Conservation (phyloP, 92 coral and sea anemone species). For the Phymanthus crucifer region DNA sequence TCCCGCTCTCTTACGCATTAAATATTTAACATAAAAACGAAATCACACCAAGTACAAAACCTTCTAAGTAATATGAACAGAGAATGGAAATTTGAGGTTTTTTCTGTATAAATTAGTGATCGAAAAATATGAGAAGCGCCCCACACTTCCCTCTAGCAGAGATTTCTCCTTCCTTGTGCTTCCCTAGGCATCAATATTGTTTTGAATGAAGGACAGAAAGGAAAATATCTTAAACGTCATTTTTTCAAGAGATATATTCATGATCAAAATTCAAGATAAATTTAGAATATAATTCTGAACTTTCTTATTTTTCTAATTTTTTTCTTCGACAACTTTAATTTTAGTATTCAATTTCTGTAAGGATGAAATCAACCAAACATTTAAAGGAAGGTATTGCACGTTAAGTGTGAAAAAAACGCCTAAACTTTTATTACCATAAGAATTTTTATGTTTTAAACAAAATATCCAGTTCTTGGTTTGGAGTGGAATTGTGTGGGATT, state of each 20-base stretch:
- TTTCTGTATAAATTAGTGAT: neutral
- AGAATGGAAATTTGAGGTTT: constrained; percentile 14
- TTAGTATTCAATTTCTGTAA: neutral
- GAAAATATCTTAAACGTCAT: neutral
- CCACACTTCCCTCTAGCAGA: neutral
- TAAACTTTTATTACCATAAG: neutral
- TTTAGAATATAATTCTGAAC: neutral
- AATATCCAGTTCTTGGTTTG: neutral
- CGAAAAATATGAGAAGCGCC: neutral
- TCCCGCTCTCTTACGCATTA: constrained; percentile 14
- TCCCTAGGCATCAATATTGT: neutral
- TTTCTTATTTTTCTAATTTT: neutral
- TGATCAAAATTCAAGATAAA: constrained; percentile 4
- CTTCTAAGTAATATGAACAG: neutral
- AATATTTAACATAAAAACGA: constrained; percentile 4
- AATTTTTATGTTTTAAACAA: neutral
- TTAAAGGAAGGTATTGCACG: neutral
- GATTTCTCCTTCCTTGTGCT: neutral
- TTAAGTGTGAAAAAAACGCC: neutral
- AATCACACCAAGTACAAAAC: constrained; percentile 11
- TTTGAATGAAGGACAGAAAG: neutral
- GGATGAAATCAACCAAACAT: neutral
- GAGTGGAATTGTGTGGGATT: neutral
- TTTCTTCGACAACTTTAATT: neutral
- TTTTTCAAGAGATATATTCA: neutral